Conservation (phyloP, 2,113 vertebrate genomes). For the Myotis davidii region DNA sequence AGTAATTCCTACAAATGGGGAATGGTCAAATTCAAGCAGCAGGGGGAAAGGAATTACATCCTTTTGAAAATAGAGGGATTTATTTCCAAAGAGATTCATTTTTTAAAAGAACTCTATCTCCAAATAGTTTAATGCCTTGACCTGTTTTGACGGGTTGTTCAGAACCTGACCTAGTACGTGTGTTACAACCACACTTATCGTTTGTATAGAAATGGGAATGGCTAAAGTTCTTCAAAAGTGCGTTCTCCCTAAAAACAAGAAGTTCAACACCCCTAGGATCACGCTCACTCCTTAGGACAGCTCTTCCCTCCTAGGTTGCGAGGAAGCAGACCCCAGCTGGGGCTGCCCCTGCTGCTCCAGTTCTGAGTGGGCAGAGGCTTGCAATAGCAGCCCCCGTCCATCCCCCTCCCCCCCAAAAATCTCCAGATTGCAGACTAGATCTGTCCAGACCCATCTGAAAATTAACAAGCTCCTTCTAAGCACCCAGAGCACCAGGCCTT, state of each 20-base stretch:
- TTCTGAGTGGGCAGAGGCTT: background rate
- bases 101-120: background rate
- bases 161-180: background rate
- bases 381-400: background rate
- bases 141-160: background rate
- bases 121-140: background rate
- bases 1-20: background rate
- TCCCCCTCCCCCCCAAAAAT: background rate
- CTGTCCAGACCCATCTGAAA: background rate
- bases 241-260: background rate
- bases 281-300: background rate
- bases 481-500: constrained; percentile 37
- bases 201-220: background rate
- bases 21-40: background rate
- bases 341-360: background rate
- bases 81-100: background rate
- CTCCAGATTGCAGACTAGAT: constrained; percentile 1
- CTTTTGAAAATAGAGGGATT: background rate
- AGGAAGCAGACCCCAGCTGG: background rate
- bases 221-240: background rate
- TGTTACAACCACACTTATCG: background rate
- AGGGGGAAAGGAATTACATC: background rate
- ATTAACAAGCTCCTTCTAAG: constrained; percentile 32
- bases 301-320: background rate
- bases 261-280: background rate